A percentile compares a stretch with the other conserved stretches of the same genome.
phyloP scores from a whole-genome alignment of 2,888 invertebrate species.

The Caenorhabditis zanzibari region DNA sequence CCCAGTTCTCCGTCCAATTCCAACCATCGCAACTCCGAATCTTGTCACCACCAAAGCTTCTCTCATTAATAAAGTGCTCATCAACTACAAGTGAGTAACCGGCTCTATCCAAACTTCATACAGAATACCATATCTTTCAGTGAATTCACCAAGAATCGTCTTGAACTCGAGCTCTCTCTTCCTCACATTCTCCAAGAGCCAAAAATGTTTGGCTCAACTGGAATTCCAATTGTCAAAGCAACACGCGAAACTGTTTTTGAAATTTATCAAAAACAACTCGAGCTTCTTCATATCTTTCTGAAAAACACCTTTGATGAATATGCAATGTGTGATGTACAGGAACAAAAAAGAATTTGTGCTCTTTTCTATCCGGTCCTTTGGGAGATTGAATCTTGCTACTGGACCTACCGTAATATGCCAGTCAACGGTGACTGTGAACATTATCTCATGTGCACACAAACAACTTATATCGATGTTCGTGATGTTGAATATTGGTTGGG shows the following conservation, averaged over 20 bases:
- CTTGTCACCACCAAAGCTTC: slow-evolving; percentile 34
- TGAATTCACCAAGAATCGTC: slow-evolving; percentile 48
- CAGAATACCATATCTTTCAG: slow-evolving; percentile 19
- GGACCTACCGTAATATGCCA: slow-evolving; percentile 61
- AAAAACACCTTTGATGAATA: slow-evolving; percentile 46
- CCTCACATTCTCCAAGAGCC: slow-evolving; percentile 31
- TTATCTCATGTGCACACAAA: slow-evolving; percentile 56
- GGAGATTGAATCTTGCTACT: slow-evolving; percentile 63
- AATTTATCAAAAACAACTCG: slow-evolving; percentile 57
- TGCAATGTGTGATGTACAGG: slow-evolving; percentile 23
- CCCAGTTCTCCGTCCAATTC: slow-evolving; percentile 46
- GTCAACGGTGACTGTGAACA: slow-evolving; percentile 16
- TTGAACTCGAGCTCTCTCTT: slow-evolving; percentile 46
- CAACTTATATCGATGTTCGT: slow-evolving; percentile 55
- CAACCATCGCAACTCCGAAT: slow-evolving; percentile 40
- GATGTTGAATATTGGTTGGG: slow-evolving; percentile 49
- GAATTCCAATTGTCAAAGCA: slow-evolving; percentile 49
- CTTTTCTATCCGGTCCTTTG: slow-evolving; percentile 57
- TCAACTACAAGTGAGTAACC: slow-evolving; percentile 54
- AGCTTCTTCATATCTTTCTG: slow-evolving; percentile 50
- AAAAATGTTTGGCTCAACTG: slow-evolving; percentile 41
- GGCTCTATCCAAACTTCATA: background rate
- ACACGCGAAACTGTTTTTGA: slow-evolving; percentile 34
- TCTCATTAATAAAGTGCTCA: slow-evolving; percentile 50
- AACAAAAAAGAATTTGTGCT: slow-evolving; percentile 52